Evolutionary conservation across 2,113 vertebrate species (phyloP).

Genomic region (Maccullochella peelii): DNA sequence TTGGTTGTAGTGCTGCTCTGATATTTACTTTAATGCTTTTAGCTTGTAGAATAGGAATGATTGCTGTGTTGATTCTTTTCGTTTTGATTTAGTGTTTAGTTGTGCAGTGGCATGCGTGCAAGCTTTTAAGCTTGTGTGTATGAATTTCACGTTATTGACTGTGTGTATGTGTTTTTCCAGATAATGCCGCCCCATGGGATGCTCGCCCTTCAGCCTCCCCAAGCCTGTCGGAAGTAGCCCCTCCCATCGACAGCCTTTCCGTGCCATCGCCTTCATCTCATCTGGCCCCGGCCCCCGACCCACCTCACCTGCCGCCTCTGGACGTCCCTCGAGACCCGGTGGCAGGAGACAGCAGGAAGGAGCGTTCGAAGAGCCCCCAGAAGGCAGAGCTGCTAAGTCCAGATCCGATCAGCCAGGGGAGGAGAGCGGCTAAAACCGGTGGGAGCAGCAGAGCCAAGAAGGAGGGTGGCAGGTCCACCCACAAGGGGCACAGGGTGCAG

Average conservation of each 20-base stretch:
- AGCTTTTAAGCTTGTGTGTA: constrained; percentile 6
- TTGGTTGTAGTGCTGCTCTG: constrained; percentile 32
- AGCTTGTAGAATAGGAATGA: constrained; percentile 49
- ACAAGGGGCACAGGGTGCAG: constrained; percentile 82
- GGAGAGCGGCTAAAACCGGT: constrained; percentile 79
- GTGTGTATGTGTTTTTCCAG: constrained; percentile 79
- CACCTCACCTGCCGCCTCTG: constrained; percentile 90
- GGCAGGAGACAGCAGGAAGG: constrained; percentile 88
- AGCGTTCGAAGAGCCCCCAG: constrained; percentile 89
- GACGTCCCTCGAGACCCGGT: constrained; percentile 87
- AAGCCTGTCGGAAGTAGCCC: constrained; percentile 97
- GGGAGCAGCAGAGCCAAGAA: constrained; percentile 85
- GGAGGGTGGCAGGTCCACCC: constrained; percentile 89
- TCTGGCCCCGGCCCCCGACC: constrained; percentile 91
- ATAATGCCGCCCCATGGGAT: constrained; percentile 95
- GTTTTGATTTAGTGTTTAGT: constrained; percentile 37
- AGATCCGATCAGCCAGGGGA: constrained; percentile 83
- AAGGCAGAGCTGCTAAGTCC: constrained; percentile 85
- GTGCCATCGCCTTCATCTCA: constrained; percentile 94
- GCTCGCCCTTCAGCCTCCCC: constrained; percentile 94
- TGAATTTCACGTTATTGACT: constrained; percentile 26
- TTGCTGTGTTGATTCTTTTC: constrained; percentile 51
- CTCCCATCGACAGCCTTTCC: constrained; percentile 89
- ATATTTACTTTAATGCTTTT: constrained; percentile 47
- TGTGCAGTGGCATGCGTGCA: constrained; percentile 54